Percentiles rank a stretch among this genome's conserved stretches.
phyloP scores from a whole-genome alignment of 2,888 invertebrate genomes.

The Dryomyza anilis region DNA sequence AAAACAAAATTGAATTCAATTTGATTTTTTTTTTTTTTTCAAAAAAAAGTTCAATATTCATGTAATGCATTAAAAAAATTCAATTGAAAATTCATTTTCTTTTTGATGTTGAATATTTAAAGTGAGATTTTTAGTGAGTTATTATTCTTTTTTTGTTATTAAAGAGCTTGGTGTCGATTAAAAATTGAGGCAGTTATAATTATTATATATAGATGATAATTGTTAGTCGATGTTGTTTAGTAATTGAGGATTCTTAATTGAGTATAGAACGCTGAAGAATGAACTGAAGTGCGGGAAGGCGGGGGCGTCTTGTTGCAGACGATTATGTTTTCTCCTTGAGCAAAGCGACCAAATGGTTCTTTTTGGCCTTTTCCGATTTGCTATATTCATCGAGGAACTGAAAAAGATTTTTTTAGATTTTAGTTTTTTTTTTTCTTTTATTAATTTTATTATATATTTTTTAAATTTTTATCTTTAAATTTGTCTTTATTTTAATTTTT shows the following conservation, averaged over 20 bases:
- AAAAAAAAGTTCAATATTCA: background rate
- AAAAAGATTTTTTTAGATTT: too few relatives aligned
- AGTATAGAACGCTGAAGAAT: background rate
- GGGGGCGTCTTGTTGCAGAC: background rate
- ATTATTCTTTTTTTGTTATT: background rate
- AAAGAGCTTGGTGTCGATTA: too few relatives aligned
- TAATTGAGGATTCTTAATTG: background rate
- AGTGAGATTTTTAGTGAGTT: background rate
- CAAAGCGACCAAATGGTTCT: conserved; percentile 55
- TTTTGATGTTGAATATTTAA: background rate
- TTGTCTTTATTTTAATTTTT: too few relatives aligned
- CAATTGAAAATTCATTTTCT: background rate
- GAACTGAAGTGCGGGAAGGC: background rate
- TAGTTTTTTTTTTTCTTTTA: too few relatives aligned
- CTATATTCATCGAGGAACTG: conserved; percentile 60
- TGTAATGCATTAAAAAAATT: background rate
- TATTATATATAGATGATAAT: background rate
- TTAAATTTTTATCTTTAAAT: too few relatives aligned
- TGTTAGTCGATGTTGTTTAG: too few relatives aligned
- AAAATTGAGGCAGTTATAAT: conserved; percentile 2
- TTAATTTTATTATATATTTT: too few relatives aligned
- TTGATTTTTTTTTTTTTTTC: conserved; percentile 6
- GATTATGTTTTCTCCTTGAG: conserved; percentile 45
- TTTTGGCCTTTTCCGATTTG: conserved; percentile 58
- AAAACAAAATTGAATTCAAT: too few relatives aligned